Evolutionary conservation across 2,888 invertebrate genomes (phyloP).

Genomic region (Archips xylosteana): DNA sequence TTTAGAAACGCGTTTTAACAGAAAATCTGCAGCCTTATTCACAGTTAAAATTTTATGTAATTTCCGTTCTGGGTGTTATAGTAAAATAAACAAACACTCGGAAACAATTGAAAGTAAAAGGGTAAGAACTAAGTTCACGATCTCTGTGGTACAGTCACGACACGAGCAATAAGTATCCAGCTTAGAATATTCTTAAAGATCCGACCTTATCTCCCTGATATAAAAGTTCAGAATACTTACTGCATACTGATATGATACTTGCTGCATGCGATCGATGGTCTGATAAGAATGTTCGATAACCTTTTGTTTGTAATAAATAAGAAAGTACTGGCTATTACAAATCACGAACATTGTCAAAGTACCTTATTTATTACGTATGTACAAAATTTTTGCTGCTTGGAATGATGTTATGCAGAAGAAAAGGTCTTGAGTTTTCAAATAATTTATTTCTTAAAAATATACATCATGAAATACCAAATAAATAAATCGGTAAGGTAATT

Average conservation of each 20-base stretch:
- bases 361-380: not conserved
- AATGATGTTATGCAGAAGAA: not conserved
- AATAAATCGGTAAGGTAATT: constrained; percentile 59
- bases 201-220: not conserved
- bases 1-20: too few species aligned
- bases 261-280: not conserved
- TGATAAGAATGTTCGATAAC: not conserved
- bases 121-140: not conserved
- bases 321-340: not conserved
- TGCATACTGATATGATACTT: too few species aligned
- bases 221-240: not conserved
- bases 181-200: not conserved
- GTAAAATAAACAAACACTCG: not conserved
- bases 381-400: not conserved
- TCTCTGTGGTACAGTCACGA: not conserved
- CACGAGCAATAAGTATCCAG: not conserved
- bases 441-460: constrained; percentile 75
- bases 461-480: constrained; percentile 66
- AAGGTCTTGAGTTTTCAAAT: constrained; percentile 43
- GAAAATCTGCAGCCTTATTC: too few species aligned
- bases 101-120: not conserved
- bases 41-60: too few species aligned
- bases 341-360: not conserved
- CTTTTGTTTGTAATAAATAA: not conserved
- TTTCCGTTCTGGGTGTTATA: not conserved